phyloP scores from a whole-genome alignment of 2,797 vertebrate genomes.

The Gephyroberyx darwinii region DNA sequence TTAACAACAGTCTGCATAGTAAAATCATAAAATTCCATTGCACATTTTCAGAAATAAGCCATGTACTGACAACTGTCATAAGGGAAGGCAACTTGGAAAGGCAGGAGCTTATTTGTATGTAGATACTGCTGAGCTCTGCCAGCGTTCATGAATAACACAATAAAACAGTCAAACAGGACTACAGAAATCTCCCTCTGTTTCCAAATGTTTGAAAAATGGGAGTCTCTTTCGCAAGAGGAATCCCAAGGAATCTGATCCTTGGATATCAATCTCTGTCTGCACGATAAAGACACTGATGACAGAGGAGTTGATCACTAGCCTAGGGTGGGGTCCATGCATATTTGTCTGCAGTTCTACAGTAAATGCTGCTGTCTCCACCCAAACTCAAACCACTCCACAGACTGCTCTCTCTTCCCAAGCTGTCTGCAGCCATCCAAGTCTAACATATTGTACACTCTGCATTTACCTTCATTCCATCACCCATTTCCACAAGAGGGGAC shows the following conservation, averaged over 20 bases:
- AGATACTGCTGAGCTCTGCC: slow-evolving; percentile 47
- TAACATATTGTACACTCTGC: slow-evolving; percentile 58
- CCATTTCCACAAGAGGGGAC: slow-evolving; percentile 66
- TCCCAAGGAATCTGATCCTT: slow-evolving; percentile 72
- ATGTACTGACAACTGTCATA: slow-evolving; percentile 52
- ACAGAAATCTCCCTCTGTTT: slow-evolving; percentile 53
- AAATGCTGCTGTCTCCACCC: slow-evolving; percentile 80
- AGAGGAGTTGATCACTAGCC: slow-evolving; percentile 77
- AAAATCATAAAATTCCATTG: slow-evolving; percentile 52
- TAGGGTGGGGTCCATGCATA: slow-evolving; percentile 79
- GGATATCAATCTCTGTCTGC: slow-evolving; percentile 79
- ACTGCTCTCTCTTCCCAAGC: slow-evolving; percentile 72
- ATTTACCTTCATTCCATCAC: slow-evolving; percentile 72
- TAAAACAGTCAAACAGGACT: slow-evolving; percentile 56
- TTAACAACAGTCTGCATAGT: slow-evolving; percentile 49
- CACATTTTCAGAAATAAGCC: slow-evolving; percentile 56
- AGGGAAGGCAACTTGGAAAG: slow-evolving; percentile 55
- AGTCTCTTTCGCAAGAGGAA: slow-evolving; percentile 68
- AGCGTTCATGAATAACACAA: slow-evolving; percentile 71
- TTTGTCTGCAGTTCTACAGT: slow-evolving; percentile 83
- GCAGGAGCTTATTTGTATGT: slow-evolving; percentile 55
- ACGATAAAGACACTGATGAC: slow-evolving; percentile 80
- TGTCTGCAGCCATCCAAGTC: slow-evolving; percentile 71
- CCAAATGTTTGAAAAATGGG: slow-evolving; percentile 70
- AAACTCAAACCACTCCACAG: slow-evolving; percentile 78